Percentiles rank a stretch among this genome's conserved stretches.
Evolutionary conservation across 2,797 vertebrate species (phyloP).

Genomic region (Chromis chromis): DNA sequence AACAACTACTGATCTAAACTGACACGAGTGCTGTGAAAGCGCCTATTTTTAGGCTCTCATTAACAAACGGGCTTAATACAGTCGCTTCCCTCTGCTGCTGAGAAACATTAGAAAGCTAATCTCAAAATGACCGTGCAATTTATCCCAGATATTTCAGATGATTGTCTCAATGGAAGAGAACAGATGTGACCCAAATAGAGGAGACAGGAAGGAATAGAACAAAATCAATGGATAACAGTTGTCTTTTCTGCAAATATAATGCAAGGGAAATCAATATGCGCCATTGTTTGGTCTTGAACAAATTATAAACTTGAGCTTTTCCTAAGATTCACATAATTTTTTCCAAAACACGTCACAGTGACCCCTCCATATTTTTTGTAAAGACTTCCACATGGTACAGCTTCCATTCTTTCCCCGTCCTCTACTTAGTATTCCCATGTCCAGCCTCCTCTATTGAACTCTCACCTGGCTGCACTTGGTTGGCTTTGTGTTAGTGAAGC

Average conservation of each 20-base stretch:
- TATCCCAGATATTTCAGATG: conserved; percentile 73
- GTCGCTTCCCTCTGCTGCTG: conserved; percentile 68
- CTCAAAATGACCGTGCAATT: conserved; percentile 80
- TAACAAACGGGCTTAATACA: conserved; percentile 70
- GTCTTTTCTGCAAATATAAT: neutral
- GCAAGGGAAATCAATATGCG: neutral
- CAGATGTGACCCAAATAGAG: conserved; percentile 77
- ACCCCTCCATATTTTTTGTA: neutral
- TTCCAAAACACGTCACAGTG: neutral
- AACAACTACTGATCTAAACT: conserved; percentile 15
- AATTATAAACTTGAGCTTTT: neutral
- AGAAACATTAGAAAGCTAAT: conserved; percentile 78
- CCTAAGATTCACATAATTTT: neutral
- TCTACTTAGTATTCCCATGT: conserved; percentile 22
- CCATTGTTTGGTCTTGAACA: neutral
- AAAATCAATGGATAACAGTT: neutral
- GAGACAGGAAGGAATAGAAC: neutral
- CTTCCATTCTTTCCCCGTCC: neutral
- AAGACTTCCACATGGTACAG: neutral
- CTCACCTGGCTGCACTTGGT: conserved; percentile 64
- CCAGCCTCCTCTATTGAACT: conserved; percentile 42
- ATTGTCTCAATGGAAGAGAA: conserved; percentile 73
- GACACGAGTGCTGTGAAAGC: conserved; percentile 34
- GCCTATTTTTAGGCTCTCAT: conserved; percentile 68
- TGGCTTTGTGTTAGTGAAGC: conserved; percentile 46